Conservation (phyloP, 2,888 invertebrate genomes). For the Hymenopus coronatus region DNA sequence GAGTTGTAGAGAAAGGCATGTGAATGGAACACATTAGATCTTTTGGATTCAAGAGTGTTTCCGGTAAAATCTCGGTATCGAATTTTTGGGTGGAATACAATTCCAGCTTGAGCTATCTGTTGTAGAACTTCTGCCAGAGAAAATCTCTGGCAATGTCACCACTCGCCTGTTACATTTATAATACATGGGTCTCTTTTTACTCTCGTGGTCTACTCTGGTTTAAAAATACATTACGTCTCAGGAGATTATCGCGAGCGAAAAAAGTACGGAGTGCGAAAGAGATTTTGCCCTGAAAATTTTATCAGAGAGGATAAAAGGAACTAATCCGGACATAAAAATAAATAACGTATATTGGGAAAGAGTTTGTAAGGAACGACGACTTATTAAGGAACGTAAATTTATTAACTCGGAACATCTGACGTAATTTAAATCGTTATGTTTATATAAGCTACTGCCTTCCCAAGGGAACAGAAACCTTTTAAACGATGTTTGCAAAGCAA, state of each 20-base stretch:
- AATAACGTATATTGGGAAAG: background rate
- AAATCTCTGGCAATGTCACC: background rate
- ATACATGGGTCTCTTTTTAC: background rate
- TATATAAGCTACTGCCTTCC: background rate
- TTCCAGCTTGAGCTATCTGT: background rate
- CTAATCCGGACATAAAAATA: background rate
- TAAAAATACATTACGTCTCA: background rate
- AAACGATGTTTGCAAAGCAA: background rate
- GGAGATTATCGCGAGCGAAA: background rate
- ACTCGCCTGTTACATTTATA: background rate
- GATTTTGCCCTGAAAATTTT: background rate
- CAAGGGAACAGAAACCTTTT: background rate
- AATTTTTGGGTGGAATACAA: no score
- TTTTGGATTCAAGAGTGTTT: no score
- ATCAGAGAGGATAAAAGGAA: background rate
- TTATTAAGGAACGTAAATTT: background rate
- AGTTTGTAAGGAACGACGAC: background rate
- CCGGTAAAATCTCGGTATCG: no score
- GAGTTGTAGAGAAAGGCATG: no score
- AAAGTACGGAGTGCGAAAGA: background rate
- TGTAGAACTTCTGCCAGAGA: background rate
- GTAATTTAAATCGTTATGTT: background rate
- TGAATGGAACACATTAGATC: no score
- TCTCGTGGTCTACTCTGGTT: background rate
- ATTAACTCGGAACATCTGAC: background rate